Evolutionary conservation across 2,113 vertebrate species (phyloP).

Genomic region (Lichenostomus cassidix): DNA sequence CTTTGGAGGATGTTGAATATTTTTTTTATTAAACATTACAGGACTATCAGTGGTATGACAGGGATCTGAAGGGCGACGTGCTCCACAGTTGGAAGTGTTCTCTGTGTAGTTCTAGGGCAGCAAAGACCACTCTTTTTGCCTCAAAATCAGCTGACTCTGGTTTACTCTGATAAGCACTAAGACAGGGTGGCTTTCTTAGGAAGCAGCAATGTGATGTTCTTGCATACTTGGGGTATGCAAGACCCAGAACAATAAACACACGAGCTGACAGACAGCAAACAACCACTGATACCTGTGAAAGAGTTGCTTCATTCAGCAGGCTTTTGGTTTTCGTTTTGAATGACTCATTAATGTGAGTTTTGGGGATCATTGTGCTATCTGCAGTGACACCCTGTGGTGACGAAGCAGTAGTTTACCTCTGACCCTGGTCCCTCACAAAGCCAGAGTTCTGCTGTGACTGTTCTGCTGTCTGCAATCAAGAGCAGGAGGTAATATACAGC

Average conservation of each 20-base stretch:
- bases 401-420: background rate
- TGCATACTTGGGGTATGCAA: fast-evolving
- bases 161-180: background rate
- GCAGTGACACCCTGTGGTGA: conserved; percentile 63
- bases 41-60: background rate
- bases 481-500: background rate
- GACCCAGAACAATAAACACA: background rate
- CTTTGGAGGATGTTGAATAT: background rate
- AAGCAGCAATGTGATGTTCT: background rate
- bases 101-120: background rate
- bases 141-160: background rate
- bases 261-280: background rate
- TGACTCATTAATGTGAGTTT: background rate
- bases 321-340: background rate
- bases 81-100: background rate
- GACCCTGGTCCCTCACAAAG: background rate
- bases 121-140: background rate
- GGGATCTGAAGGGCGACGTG: background rate
- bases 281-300: background rate
- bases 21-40: background rate
- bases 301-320: background rate
- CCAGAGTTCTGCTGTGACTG: background rate
- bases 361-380: conserved; percentile 12
- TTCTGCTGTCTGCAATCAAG: background rate
- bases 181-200: background rate